phyloP scores from a whole-genome alignment of 2,113 vertebrate species.

The Paratilapia polleni region DNA sequence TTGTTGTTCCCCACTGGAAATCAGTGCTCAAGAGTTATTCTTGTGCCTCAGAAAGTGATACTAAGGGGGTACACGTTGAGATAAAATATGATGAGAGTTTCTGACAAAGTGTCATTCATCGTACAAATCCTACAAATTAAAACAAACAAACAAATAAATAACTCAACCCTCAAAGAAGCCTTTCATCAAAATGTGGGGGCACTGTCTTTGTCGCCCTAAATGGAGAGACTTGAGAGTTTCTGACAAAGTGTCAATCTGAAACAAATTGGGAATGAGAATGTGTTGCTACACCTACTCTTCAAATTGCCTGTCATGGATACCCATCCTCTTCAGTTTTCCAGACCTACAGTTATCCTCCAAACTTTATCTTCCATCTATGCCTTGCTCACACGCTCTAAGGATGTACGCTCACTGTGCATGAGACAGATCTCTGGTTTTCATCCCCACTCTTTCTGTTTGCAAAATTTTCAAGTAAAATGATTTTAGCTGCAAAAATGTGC shows the following conservation, averaged over 20 bases:
- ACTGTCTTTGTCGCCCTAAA: background rate
- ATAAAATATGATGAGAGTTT: background rate
- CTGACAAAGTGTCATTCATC: too few relatives aligned
- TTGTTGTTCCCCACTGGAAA: background rate
- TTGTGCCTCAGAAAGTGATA: background rate
- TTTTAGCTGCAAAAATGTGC: background rate
- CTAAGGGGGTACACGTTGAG: background rate
- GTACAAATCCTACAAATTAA: background rate
- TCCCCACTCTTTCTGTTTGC: background rate
- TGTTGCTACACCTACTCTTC: background rate
- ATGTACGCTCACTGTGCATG: background rate
- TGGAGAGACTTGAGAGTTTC: background rate
- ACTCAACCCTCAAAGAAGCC: background rate
- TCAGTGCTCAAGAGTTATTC: background rate
- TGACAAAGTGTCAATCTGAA: background rate
- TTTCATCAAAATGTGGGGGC: background rate
- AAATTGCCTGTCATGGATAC: background rate
- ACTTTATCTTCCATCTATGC: background rate
- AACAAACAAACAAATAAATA: too few relatives aligned
- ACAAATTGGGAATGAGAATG: background rate
- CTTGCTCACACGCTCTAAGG: fast-evolving
- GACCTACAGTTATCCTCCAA: background rate
- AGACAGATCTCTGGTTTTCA: background rate
- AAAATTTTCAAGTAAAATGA: background rate
- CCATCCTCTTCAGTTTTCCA: too few relatives aligned